Percentiles rank a stretch among this genome's conserved stretches.
phyloP scores from a whole-genome alignment of 2,797 vertebrate genomes.

The Hylomyscus alleni region DNA sequence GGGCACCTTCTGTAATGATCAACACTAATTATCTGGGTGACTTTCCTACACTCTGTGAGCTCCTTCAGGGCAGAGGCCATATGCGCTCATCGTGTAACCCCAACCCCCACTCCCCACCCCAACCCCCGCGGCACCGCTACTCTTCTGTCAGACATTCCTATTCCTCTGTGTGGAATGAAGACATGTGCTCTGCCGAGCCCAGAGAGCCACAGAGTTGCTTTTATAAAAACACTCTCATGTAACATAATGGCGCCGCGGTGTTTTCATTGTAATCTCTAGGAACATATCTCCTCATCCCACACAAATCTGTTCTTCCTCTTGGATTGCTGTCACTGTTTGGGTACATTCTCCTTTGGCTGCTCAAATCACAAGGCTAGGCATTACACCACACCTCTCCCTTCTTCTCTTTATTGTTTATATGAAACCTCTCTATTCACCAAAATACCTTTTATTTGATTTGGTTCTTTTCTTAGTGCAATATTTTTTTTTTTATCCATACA shows the following conservation, averaged over 20 bases:
- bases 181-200: background rate
- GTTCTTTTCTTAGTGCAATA: background rate
- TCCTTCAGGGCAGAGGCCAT: background rate
- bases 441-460: background rate
- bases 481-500: background rate
- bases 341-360: conserved; percentile 13
- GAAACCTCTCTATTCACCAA: background rate
- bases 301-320: conserved; percentile 67
- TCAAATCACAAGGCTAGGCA: conserved; percentile 16
- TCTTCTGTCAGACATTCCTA: background rate
- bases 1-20: background rate
- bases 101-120: fast-evolving
- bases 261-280: conserved; percentile 77
- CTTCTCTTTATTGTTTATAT: background rate
- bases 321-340: conserved; percentile 48
- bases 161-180: conserved; percentile 32
- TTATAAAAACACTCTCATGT: conserved; percentile 72
- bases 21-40: background rate
- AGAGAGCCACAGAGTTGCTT: background rate
- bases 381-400: background rate
- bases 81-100: background rate
- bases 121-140: no score
- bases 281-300: conserved; percentile 66
- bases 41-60: background rate
- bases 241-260: conserved; percentile 66